A percentile compares a stretch with the other conserved stretches of the same genome.
Conservation (phyloP, 2,113 vertebrate species). For the Triplophysa siluroides region DNA sequence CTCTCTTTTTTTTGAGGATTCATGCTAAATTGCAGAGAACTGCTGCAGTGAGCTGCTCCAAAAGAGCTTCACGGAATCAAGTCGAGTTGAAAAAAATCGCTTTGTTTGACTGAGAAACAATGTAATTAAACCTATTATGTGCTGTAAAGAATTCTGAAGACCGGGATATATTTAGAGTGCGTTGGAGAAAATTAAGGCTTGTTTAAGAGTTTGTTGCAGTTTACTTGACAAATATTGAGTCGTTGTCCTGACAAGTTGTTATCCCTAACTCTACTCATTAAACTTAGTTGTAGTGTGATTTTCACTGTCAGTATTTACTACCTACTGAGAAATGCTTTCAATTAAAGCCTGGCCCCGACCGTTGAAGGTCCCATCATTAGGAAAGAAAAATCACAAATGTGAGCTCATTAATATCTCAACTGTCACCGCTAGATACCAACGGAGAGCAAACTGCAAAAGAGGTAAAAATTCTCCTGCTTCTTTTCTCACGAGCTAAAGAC, state of each 20-base stretch:
- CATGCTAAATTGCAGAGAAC: background rate
- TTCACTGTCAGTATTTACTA: background rate
- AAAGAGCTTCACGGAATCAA: background rate
- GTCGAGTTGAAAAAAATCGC: background rate
- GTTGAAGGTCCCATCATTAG: background rate
- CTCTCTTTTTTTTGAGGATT: background rate
- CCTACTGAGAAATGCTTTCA: constrained; percentile 4
- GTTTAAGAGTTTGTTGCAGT: background rate
- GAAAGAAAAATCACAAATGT: background rate
- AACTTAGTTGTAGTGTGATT: background rate
- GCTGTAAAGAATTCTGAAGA: background rate
- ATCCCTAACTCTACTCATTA: background rate
- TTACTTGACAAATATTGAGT: background rate
- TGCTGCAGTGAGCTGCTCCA: background rate
- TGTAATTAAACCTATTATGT: background rate
- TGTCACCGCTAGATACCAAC: background rate
- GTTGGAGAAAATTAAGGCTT: background rate
- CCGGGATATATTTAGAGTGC: background rate
- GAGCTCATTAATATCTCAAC: background rate
- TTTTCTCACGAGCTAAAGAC: background rate
- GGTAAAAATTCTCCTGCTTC: background rate
- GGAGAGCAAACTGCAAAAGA: background rate
- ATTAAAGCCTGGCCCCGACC: background rate
- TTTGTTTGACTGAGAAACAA: background rate
- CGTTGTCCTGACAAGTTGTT: background rate